Conservation (phyloP, 2,113 vertebrate species). For the Planiliza haematocheilus region DNA sequence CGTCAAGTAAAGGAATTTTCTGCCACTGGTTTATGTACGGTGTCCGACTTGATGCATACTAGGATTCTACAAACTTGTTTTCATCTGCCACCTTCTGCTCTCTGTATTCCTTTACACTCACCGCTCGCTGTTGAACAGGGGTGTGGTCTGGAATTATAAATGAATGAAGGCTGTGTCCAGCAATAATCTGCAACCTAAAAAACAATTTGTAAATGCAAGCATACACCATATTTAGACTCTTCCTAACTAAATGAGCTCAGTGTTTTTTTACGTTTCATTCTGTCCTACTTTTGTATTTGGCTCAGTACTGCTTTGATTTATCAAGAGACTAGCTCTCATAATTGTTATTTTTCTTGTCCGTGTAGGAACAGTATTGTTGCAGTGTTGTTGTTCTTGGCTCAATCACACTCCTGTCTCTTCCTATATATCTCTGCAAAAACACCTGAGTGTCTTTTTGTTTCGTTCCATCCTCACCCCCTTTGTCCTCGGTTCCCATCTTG, state of each 20-base stretch:
- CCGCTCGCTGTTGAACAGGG: neutral
- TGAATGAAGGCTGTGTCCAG: neutral
- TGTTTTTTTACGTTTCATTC: too few species aligned
- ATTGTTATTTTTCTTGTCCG: neutral
- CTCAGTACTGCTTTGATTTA: neutral
- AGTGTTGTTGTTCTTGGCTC: neutral
- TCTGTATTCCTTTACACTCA: neutral
- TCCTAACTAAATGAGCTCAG: too few species aligned
- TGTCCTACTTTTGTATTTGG: neutral
- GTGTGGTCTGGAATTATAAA: slow-evolving; percentile 15
- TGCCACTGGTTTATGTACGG: neutral
- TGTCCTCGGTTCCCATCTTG: slow-evolving; percentile 50
- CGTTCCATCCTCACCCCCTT: slow-evolving; percentile 15
- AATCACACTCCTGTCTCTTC: neutral
- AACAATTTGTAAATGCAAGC: neutral
- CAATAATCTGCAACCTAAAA: neutral
- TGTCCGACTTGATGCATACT: slow-evolving; percentile 18
- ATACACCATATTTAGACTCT: too few species aligned
- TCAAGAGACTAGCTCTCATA: neutral
- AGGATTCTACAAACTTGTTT: slow-evolving; percentile 27
- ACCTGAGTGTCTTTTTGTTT: slow-evolving; percentile 11
- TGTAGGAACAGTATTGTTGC: neutral
- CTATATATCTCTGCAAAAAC: neutral
- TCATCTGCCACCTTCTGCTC: slow-evolving; percentile 18
- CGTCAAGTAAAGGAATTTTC: slow-evolving; percentile 54